phyloP scores from a whole-genome alignment of 2,888 invertebrate species.

The Arrhopalites spinosus region DNA sequence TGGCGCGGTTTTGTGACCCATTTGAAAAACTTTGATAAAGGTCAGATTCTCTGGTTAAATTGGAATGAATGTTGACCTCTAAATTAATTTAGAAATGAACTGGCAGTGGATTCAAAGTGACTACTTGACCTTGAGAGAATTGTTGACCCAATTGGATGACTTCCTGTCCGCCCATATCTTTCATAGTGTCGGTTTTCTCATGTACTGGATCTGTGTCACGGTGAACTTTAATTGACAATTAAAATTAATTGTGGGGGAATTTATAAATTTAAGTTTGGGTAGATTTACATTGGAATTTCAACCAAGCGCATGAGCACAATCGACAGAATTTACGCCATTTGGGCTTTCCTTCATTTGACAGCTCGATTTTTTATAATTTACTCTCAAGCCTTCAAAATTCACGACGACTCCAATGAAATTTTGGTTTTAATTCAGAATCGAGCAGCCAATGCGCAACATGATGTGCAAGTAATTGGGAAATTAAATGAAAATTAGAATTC shows the following conservation, averaged over 20 bases:
- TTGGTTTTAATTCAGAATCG: background rate
- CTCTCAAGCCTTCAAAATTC: background rate
- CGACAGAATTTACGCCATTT: background rate
- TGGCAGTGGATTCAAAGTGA: background rate
- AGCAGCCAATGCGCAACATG: background rate
- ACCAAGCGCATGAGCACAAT: background rate
- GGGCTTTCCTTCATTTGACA: background rate
- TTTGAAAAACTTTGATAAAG: background rate
- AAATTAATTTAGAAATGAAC: no score
- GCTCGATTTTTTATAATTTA: background rate
- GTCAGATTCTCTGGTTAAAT: background rate
- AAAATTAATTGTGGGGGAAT: no score
- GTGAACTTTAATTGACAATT: background rate
- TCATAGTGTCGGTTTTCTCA: background rate
- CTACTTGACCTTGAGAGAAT: background rate
- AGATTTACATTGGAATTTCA: background rate
- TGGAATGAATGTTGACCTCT: no score
- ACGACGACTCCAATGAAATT: background rate
- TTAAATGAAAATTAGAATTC: no score
- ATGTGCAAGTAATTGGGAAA: no score
- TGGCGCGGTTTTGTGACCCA: background rate
- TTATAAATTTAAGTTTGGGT: background rate
- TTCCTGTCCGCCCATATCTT: background rate
- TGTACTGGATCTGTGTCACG: constrained; percentile 1
- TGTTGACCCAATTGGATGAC: background rate